Conservation (phyloP, 2,113 vertebrate genomes). For the Neolamprologus devosi region DNA sequence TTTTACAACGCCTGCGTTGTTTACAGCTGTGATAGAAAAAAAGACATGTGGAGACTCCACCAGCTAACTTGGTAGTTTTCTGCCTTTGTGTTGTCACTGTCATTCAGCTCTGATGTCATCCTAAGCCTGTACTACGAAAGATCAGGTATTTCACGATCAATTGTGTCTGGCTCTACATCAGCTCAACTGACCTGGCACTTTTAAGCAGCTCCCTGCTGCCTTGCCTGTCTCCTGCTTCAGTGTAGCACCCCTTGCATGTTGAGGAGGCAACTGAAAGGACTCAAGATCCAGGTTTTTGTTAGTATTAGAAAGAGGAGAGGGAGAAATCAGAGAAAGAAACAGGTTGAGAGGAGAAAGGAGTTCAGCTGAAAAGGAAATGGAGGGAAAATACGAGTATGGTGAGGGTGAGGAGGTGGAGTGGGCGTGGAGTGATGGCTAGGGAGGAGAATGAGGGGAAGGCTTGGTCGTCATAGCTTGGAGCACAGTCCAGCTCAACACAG, state of each 20-base stretch:
- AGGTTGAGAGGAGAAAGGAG: background rate
- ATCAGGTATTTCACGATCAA: background rate
- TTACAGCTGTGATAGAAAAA: constrained; percentile 4
- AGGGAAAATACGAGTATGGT: constrained; percentile 43
- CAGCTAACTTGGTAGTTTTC: background rate
- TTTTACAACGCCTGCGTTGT: constrained; percentile 32
- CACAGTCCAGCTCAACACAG: constrained; percentile 71
- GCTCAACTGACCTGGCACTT: background rate
- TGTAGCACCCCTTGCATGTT: background rate
- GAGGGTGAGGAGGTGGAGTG: constrained; percentile 43
- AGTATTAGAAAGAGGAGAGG: constrained; percentile 37
- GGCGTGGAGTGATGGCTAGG: background rate
- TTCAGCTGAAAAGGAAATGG: constrained; percentile 73
- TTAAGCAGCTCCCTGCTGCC: constrained; percentile 8
- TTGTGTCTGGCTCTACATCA: constrained; percentile 4
- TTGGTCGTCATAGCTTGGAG: constrained; percentile 52
- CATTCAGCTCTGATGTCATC: background rate
- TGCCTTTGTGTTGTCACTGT: background rate
- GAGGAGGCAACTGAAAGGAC: constrained; percentile 37
- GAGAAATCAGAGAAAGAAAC: constrained; percentile 19
- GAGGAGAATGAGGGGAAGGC: constrained; percentile 48
- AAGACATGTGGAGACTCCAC: background rate
- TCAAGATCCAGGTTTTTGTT: constrained; percentile 44
- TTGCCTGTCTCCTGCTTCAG: constrained; percentile 26
- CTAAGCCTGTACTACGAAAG: background rate